These are phyloP conservation scores for Heteronetta atricapilla DNA, from an alignment of 2,113 vertebrate genomes.

Conservation along the genomic window DNA sequence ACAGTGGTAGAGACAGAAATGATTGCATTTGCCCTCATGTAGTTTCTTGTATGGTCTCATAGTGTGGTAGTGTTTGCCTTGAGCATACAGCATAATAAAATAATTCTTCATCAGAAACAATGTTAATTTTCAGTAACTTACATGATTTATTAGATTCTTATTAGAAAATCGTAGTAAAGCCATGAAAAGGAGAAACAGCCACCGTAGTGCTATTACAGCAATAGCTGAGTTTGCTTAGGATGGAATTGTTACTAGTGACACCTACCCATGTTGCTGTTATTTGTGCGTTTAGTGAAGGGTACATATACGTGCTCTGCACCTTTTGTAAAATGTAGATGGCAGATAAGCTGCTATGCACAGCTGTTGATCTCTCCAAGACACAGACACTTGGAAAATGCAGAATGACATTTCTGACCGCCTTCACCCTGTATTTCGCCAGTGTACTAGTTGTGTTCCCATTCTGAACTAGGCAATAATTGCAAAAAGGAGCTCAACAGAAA, in stretches of 20 bases:
- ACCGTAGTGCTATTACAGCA: not conserved
- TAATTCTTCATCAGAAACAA: not conserved
- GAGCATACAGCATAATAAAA: not conserved
- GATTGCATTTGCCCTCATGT: not conserved
- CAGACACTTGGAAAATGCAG: not conserved
- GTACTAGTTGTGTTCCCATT: rapidly evolving
- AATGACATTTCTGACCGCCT: not conserved
- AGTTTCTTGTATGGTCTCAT: not conserved
- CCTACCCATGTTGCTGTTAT: not conserved
- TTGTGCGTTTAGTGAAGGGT: not conserved
- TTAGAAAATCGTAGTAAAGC: not conserved
- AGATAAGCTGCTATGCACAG: not conserved
- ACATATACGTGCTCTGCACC: not conserved
- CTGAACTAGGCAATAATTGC: rapidly evolving
- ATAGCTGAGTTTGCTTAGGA: not conserved
- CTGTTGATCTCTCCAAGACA: not conserved
- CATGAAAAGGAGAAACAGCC: not conserved
- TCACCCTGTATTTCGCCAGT: not conserved
- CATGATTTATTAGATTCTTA: not conserved
- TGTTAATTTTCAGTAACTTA: not conserved
- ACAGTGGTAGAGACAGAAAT: not conserved
- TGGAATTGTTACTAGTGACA: not conserved
- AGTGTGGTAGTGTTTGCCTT: not conserved
- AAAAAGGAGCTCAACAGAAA: not conserved
- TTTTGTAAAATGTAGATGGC: not conserved